Percentiles rank a stretch among this genome's conserved stretches.
Evolutionary conservation across 2,113 vertebrate genomes (phyloP).

Genomic region (Lepus americanus): DNA sequence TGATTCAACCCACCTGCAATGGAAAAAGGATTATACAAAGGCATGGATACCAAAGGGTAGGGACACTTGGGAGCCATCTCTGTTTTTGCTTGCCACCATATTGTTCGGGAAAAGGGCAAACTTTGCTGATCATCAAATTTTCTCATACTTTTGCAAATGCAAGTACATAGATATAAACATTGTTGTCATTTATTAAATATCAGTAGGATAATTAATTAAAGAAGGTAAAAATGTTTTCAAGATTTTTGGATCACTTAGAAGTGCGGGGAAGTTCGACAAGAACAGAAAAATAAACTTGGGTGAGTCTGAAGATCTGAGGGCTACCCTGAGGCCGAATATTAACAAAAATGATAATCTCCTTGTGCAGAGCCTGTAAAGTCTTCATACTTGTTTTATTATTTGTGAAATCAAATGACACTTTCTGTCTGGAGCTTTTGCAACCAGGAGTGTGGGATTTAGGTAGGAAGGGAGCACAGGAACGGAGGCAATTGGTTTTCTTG

Average conservation of each 20-base stretch:
- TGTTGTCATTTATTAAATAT: neutral
- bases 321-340: neutral
- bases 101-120: neutral
- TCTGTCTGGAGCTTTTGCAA: neutral
- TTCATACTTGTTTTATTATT: neutral
- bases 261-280: neutral
- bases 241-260: neutral
- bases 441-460: too few relatives aligned
- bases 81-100: neutral
- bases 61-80: neutral
- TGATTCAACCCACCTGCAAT: neutral
- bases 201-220: neutral
- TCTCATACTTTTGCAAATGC: neutral
- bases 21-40: neutral
- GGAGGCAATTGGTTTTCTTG: too few relatives aligned
- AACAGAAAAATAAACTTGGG: neutral
- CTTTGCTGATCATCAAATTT: neutral
- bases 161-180: neutral
- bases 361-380: neutral
- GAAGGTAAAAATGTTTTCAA: constrained; percentile 8
- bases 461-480: too few relatives aligned
- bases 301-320: neutral
- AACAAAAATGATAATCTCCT: constrained; percentile 44
- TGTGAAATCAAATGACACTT: constrained; percentile 13
- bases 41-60: neutral